Evolutionary conservation across 2,888 invertebrate species (phyloP).

Genomic region (Megamerina dolium): DNA sequence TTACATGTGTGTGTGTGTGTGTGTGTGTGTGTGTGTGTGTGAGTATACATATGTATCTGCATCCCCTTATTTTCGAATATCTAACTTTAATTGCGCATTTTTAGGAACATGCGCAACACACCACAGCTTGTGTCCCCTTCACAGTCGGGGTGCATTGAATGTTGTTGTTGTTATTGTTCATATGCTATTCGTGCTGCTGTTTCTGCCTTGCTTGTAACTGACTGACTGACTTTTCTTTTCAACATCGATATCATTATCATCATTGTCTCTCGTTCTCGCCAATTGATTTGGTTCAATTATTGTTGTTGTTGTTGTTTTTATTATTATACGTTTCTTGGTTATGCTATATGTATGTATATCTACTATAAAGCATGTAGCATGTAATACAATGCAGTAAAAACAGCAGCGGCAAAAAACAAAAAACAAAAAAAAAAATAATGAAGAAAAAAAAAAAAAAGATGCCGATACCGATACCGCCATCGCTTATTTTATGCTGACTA

Average conservation of each 20-base stretch:
- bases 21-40: background rate
- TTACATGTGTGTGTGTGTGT: background rate
- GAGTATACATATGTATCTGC: background rate
- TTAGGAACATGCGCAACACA: slow-evolving; percentile 38
- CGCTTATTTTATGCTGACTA: slow-evolving; percentile 44
- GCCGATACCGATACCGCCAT: too few species aligned
- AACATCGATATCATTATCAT: background rate
- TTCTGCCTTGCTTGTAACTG: slow-evolving; percentile 2
- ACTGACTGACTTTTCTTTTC: slow-evolving; percentile 5
- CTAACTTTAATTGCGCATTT: slow-evolving; percentile 27
- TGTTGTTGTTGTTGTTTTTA: too few species aligned
- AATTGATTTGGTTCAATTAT: slow-evolving; percentile 8
- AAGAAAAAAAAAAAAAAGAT: too few species aligned
- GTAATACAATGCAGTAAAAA: too few species aligned
- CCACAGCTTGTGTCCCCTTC: slow-evolving; percentile 24
- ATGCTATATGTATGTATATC: too few species aligned
- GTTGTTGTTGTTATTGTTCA: slow-evolving; percentile 8
- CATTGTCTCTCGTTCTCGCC: slow-evolving; percentile 13
- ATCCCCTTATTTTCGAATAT: slow-evolving; percentile 9
- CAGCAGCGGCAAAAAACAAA: too few species aligned
- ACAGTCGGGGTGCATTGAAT: background rate
- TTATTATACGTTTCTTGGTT: too few species aligned
- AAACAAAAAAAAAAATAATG: too few species aligned
- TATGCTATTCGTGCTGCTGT: slow-evolving; percentile 10
- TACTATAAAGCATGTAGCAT: too few species aligned